Evolutionary conservation across 2,888 invertebrate species (phyloP).

Genomic region (Pharmacophagus antenor): DNA sequence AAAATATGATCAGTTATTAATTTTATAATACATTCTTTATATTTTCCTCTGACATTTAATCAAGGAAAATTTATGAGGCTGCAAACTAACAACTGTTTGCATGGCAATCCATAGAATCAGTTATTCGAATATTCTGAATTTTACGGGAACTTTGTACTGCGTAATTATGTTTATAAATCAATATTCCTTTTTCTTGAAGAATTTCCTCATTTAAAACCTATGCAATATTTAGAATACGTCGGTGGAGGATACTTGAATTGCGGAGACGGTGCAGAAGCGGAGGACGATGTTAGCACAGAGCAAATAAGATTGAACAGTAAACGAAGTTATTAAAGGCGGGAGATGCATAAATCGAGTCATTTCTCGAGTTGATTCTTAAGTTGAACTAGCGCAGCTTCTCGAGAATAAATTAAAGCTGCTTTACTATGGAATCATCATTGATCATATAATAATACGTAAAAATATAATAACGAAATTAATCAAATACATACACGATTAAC

Average conservation of each 20-base stretch:
- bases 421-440: not conserved
- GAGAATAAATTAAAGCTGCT: slow-evolving; percentile 4
- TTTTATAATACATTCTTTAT: too few relatives aligned
- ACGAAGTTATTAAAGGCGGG: slow-evolving; percentile 25
- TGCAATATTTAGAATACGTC: not conserved
- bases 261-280: slow-evolving; percentile 12
- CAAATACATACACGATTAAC: too few relatives aligned
- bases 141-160: not conserved
- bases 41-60: too few relatives aligned
- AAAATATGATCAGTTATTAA: too few relatives aligned
- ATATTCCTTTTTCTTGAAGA: not conserved
- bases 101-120: too few relatives aligned
- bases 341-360: slow-evolving; percentile 23
- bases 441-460: too few relatives aligned
- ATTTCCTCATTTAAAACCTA: slow-evolving; percentile 4
- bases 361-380: slow-evolving; percentile 6
- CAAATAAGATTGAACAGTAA: slow-evolving; percentile 26
- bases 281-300: slow-evolving; percentile 19
- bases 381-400: not conserved
- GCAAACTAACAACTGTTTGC: too few relatives aligned
- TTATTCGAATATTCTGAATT: too few relatives aligned
- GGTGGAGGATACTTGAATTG: slow-evolving; percentile 16
- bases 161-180: not conserved
- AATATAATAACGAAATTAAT: too few relatives aligned
- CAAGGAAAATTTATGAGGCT: too few relatives aligned